Conservation (phyloP, 1,140 invertebrate species). For the Rhizoglyphus robini region DNA sequence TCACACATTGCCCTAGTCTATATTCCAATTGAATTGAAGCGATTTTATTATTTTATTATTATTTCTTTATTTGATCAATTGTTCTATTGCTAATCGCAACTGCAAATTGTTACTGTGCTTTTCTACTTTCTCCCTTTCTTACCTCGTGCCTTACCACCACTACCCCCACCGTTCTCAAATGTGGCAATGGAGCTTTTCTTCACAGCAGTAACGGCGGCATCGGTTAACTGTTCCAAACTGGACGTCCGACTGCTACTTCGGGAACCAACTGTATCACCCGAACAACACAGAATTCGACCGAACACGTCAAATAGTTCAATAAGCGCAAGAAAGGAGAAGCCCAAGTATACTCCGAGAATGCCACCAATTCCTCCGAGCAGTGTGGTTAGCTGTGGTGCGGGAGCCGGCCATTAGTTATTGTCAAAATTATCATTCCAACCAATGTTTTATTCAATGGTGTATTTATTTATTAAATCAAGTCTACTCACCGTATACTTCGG, state of each 20-base stretch:
- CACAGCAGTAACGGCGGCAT: background rate
- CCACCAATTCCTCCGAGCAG: constrained; percentile 21
- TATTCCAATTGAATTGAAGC: too few species aligned
- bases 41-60: too few species aligned
- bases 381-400: background rate
- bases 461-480: background rate
- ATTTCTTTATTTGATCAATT: too few species aligned
- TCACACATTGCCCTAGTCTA: background rate
- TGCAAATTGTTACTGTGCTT: too few species aligned
- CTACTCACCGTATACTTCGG: constrained; percentile 21
- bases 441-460: background rate
- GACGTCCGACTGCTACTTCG: background rate
- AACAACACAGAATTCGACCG: background rate
- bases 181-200: background rate
- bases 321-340: constrained; percentile 20
- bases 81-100: too few species aligned
- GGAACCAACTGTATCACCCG: background rate
- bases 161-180: background rate
- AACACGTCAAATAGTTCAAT: constrained; percentile 21
- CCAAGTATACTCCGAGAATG: constrained; percentile 21
- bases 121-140: background rate
- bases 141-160: background rate
- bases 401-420: background rate
- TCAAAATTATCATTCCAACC: background rate
- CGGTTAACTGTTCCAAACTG: background rate